These are phyloP conservation scores for Thaumatotibia leucotreta DNA, from an alignment of 1,140 invertebrate species.

Conservation along the genomic window DNA sequence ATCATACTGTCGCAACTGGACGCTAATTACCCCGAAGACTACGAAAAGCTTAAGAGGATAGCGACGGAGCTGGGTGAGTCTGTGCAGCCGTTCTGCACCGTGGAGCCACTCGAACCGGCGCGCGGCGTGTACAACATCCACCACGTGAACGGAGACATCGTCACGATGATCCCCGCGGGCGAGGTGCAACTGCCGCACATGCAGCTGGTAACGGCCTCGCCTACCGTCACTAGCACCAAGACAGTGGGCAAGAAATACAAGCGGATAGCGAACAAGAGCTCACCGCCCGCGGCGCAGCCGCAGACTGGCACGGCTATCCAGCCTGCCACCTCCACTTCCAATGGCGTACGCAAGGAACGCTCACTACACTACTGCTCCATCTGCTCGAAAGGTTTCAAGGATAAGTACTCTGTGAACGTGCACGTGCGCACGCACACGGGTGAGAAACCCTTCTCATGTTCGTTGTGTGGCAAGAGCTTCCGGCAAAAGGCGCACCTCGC, in stretches of 20 bases:
- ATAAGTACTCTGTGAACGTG: conserved; percentile 95
- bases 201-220: conserved; percentile 69
- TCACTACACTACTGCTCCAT: conserved; percentile 94
- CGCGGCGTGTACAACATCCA: conserved; percentile 75
- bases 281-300: conserved; percentile 53
- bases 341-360: conserved; percentile 85
- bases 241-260: conserved; percentile 75
- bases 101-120: conserved; percentile 76
- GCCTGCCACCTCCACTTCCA: conserved; percentile 76
- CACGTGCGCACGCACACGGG: conserved; percentile 94
- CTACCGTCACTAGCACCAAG: conserved; percentile 76
- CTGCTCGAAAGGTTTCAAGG: conserved; percentile 95
- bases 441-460: conserved; percentile 93
- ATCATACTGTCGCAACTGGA: conserved; percentile 84
- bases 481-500: conserved; percentile 97
- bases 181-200: conserved; percentile 71
- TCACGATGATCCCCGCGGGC: conserved; percentile 68
- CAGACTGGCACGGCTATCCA: conserved; percentile 56
- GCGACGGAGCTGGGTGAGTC: conserved; percentile 85
- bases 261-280: conserved; percentile 63
- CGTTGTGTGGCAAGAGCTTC: conserved; percentile 92
- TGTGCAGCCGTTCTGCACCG: conserved; percentile 82
- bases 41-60: conserved; percentile 85
- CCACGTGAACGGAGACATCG: conserved; percentile 70
- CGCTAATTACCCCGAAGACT: conserved; percentile 82